Evolutionary conservation across 2,888 invertebrate genomes (phyloP), one percentile per base, ranked within the genome.

Genomic region (Cantharis lateralis): DNA sequence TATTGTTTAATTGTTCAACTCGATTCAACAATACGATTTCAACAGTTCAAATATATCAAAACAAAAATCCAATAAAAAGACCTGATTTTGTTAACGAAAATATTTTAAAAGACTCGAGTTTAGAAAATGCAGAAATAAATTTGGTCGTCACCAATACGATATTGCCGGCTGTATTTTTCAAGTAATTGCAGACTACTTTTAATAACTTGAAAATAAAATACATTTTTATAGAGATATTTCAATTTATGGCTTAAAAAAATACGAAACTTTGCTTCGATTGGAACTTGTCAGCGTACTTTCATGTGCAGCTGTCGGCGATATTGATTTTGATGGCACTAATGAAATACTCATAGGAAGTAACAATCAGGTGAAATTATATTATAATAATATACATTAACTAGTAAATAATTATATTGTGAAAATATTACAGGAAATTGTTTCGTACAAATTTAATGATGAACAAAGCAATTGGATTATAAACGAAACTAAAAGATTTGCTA

Each of bases 261-360:
- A 89, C 78, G 83, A 86, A 11, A 87, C 87, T 16, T 85, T 91
- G 63, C 86, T 87, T 32, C 87, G 89, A 63, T 91, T 91, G 81
- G 91, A 92, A 80, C 86, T 88, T 62, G 91, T 89, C 80, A 93
- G 92, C 84, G 89, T 91, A 77, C 89, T 91, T 61, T 87, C 92
- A n/a, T 91, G 92, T 81, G 90, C 91, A 32, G 91, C 91, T 83
- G 89, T 92, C 11, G 91, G 91, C 7, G 94, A 94, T 86, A 88
- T 94, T 71, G 93, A 94, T 86, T 92, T 94, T 89, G 94, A 94
- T 87, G 93, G 93, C 1, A 86, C 89, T 74, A 91, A 92, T 82
- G 94, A 94, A 88, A 91, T 94, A 75, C 83, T 94, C 18, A 86
- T 94, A 48, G 94, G 94, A 73, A 93, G 92, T 10, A 93, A 92